Conservation (phyloP, 2,888 invertebrate species). For the Lampropteryx suffumata region DNA sequence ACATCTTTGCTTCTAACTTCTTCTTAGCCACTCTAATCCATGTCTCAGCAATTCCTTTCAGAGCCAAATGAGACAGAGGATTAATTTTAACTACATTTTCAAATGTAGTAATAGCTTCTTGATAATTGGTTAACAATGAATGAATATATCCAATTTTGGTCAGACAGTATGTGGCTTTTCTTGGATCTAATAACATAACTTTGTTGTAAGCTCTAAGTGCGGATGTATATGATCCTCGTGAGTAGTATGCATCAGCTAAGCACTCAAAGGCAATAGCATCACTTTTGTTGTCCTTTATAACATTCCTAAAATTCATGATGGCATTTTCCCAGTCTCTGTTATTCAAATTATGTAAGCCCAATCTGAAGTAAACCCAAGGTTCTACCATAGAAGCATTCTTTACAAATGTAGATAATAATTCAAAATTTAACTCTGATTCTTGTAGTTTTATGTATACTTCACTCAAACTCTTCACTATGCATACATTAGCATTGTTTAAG, state of each 20-base stretch:
- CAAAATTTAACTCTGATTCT: conserved; percentile 85
- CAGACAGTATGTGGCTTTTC: conserved; percentile 85
- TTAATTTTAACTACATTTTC: conserved; percentile 62
- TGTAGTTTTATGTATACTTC: conserved; percentile 87
- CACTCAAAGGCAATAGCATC: conserved; percentile 93
- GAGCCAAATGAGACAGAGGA: conserved; percentile 58
- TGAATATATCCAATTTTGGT: conserved; percentile 90
- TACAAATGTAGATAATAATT: conserved; percentile 78
- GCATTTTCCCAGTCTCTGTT: conserved; percentile 88
- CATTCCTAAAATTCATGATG: conserved; percentile 88
- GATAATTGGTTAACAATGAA: conserved; percentile 86
- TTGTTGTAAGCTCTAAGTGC: conserved; percentile 94
- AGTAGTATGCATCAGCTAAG: conserved; percentile 94
- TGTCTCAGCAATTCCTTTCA: conserved; percentile 92
- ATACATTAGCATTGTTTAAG: conserved; percentile 86
- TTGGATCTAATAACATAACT: conserved; percentile 86
- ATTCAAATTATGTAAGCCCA: conserved; percentile 91
- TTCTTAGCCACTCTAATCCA: conserved; percentile 88
- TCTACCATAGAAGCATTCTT: conserved; percentile 75
- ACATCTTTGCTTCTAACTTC: conserved; percentile 85
- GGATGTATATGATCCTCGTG: conserved; percentile 94
- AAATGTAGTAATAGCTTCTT: conserved; percentile 88
- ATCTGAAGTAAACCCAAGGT: conserved; percentile 91
- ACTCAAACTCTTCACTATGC: conserved; percentile 89
- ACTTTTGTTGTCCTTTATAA: conserved; percentile 85